These are phyloP conservation scores for Amblyjoppa proteus DNA, from an alignment of 2,888 invertebrate genomes.

Conservation along the genomic window DNA sequence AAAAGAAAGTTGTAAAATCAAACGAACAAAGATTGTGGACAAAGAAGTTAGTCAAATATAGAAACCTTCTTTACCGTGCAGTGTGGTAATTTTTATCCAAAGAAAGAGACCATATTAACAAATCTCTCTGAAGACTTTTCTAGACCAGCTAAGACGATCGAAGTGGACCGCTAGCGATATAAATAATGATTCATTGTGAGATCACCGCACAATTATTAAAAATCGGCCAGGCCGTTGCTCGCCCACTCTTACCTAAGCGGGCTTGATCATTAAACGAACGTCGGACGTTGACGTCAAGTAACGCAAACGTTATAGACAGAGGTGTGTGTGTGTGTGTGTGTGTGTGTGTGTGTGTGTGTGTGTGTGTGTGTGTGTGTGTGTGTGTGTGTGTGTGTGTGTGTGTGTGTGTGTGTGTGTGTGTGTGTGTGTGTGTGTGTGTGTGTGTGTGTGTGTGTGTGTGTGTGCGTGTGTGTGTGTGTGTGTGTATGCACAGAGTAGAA, in stretches of 20 bases:
- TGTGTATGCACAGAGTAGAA: background rate
- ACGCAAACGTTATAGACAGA: slow-evolving; percentile 22
- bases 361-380: background rate
- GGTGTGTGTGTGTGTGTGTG: background rate
- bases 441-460: background rate
- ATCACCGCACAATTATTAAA: background rate
- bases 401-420: background rate
- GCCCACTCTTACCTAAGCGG: background rate
- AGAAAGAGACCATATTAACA: no score
- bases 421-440: background rate
- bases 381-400: background rate
- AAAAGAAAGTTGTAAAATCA: no score
- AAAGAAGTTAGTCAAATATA: no score
- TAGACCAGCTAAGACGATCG: background rate
- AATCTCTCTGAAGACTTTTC: background rate
- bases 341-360: background rate
- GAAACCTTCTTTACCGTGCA: no score
- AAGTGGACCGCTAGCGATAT: background rate
- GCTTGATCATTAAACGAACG: slow-evolving; percentile 33
- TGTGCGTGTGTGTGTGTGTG: background rate
- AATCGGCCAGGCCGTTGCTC: background rate
- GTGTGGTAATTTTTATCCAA: no score
- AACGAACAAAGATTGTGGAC: no score
- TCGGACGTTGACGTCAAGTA: slow-evolving; percentile 41
- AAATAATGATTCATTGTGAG: background rate